Conservation (phyloP, 1,140 invertebrate genomes). For the Nebria ingens region DNA sequence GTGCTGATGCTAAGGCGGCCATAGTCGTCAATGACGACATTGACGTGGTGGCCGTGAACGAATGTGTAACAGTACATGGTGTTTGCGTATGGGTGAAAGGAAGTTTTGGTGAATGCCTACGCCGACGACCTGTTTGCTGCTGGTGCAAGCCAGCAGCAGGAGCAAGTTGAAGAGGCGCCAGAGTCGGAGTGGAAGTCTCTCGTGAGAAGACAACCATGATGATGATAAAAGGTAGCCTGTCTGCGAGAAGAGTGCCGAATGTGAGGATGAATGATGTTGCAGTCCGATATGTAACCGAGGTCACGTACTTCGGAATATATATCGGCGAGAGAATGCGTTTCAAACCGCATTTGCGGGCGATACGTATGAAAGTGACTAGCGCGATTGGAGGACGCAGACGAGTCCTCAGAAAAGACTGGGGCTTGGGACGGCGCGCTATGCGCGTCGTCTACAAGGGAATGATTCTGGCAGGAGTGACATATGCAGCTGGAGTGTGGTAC, state of each 20-base stretch:
- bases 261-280: conserved; percentile 1
- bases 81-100: background rate
- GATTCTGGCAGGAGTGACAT: conserved; percentile 19
- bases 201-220: too few relatives aligned
- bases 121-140: conserved; percentile 18
- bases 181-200: too few relatives aligned
- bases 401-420: conserved; percentile 19
- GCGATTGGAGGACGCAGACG: conserved; percentile 13
- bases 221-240: too few relatives aligned
- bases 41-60: too few relatives aligned
- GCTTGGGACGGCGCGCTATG: conserved; percentile 16
- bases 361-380: background rate
- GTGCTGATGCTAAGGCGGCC: too few relatives aligned
- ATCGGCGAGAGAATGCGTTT: conserved; percentile 11
- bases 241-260: conserved; percentile 1
- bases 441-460: conserved; percentile 21
- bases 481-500: conserved; percentile 25
- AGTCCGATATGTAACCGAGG: background rate
- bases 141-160: conserved; percentile 15
- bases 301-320: conserved; percentile 17
- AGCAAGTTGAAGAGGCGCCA: conserved; percentile 15
- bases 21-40: too few relatives aligned
- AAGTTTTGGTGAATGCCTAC: conserved; percentile 18
- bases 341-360: conserved; percentile 4
- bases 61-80: too few relatives aligned